Evolutionary conservation across 2,797 vertebrate genomes (phyloP).

Genomic region (Lagodon rhomboides): DNA sequence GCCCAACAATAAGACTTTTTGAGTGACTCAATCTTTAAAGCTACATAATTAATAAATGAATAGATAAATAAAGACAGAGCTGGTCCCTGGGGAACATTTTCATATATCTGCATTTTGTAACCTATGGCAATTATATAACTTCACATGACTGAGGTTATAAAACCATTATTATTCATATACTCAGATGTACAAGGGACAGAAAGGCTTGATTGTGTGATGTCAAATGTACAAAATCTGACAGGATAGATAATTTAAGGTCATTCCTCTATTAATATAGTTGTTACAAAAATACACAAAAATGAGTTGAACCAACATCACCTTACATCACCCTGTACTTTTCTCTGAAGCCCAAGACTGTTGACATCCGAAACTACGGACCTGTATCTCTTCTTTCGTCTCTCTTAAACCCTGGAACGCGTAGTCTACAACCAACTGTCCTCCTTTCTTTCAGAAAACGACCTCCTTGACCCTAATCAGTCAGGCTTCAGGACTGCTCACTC

Average conservation of each 20-base stretch:
- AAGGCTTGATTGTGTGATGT: background rate
- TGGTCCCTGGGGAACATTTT: background rate
- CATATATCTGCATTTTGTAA: constrained; percentile 1
- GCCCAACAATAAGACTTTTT: background rate
- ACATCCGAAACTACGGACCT: no score
- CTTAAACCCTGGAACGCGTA: no score
- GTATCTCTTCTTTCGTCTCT: no score
- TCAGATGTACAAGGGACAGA: background rate
- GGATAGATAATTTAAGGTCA: no score
- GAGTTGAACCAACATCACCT: background rate
- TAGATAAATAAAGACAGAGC: no score
- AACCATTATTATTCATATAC: background rate
- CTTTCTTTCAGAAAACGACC: no score
- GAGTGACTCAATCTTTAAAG: background rate
- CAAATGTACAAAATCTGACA: background rate
- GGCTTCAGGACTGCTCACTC: no score
- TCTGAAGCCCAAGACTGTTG: constrained; percentile 1
- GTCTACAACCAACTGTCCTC: no score
- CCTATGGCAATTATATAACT: background rate
- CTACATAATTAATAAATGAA: no score
- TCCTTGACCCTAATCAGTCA: no score
- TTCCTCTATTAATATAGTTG: constrained; percentile 5
- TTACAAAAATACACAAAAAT: background rate
- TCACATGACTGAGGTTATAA: background rate
- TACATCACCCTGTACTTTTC: background rate